A percentile compares a stretch with the other conserved stretches of the same genome.
phyloP scores from a whole-genome alignment of 2,797 vertebrate genomes.

The Characodon lateralis region DNA sequence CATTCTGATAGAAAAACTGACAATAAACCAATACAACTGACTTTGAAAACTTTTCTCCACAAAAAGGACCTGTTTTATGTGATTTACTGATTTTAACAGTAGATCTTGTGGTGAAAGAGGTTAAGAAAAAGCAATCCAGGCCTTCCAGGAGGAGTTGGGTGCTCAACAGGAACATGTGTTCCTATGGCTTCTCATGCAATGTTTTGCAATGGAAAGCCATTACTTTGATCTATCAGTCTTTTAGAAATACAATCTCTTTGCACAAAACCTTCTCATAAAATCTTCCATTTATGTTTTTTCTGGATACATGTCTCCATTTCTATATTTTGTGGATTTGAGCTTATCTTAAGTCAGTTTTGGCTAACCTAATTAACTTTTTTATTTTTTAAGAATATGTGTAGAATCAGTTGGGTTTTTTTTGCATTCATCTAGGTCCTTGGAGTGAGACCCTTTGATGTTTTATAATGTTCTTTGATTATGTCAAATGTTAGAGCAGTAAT shows the following conservation, averaged over 20 bases:
- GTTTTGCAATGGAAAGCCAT: not conserved
- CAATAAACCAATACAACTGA: not conserved
- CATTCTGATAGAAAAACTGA: constrained; percentile 2
- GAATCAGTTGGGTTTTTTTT: not conserved
- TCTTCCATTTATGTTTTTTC: not conserved
- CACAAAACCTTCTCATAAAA: constrained; percentile 3
- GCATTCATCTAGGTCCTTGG: not conserved
- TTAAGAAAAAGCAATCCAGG: not conserved
- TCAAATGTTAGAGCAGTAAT: constrained; percentile 43
- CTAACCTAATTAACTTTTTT: not conserved
- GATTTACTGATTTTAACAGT: not conserved
- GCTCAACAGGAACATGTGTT: not conserved
- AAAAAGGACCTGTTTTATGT: not conserved
- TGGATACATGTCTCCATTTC: not conserved
- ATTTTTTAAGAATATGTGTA: not conserved
- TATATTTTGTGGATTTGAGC: not conserved
- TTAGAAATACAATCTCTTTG: not conserved
- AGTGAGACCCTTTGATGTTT: not conserved
- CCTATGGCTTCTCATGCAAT: not conserved
- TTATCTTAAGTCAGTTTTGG: not conserved
- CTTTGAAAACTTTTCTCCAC: not conserved
- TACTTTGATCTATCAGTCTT: constrained; percentile 1
- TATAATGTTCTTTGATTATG: not conserved
- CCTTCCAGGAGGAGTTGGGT: not conserved
- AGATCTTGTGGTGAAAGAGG: not conserved